Conservation (phyloP, 2,797 vertebrate species). For the Crypturellus tataupa region DNA sequence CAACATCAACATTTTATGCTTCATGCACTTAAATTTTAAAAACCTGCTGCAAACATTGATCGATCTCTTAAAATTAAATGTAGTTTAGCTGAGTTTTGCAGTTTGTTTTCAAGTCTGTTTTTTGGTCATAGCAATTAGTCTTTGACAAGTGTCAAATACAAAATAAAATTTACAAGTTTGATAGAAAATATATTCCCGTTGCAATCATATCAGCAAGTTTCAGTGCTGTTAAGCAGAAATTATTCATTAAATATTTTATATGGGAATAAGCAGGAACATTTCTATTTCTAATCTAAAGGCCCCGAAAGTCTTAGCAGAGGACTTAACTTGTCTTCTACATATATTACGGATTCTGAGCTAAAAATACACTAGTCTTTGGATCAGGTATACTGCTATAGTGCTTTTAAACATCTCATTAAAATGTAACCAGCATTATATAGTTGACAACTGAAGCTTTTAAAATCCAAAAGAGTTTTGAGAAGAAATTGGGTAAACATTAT, state of each 20-base stretch:
- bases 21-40: not conserved
- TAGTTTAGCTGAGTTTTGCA: not conserved
- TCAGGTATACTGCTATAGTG: not conserved
- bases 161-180: not conserved
- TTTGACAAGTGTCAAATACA: not conserved
- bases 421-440: not conserved
- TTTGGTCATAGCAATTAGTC: not conserved
- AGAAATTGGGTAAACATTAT: not conserved
- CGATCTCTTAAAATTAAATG: not conserved
- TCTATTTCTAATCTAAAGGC: not conserved
- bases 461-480: not conserved
- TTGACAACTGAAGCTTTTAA: not conserved
- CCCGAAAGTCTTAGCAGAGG: not conserved
- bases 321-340: not conserved
- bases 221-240: not conserved
- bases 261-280: not conserved
- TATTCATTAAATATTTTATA: not conserved
- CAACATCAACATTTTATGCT: not conserved
- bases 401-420: not conserved
- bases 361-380: not conserved
- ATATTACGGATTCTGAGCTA: not conserved
- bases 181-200: not conserved
- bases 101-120: constrained; percentile 9
- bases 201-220: not conserved
- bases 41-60: not conserved